phyloP scores from a whole-genome alignment of 2,797 vertebrate species.

The Podarcis siculus region DNA sequence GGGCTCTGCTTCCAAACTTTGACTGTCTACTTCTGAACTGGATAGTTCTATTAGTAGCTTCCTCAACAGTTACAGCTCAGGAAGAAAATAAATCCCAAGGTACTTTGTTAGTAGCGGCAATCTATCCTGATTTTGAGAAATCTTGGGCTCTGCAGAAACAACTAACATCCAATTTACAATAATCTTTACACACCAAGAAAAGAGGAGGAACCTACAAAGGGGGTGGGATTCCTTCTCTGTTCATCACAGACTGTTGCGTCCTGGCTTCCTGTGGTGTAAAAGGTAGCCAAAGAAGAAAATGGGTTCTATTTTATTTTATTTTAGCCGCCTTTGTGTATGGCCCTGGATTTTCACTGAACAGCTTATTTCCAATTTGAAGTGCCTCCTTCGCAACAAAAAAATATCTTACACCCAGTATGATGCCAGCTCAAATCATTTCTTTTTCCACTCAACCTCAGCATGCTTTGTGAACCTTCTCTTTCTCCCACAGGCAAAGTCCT shows the following conservation, averaged over 20 bases:
- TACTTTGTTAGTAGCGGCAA: background rate
- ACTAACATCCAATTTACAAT: background rate
- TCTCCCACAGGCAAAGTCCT: background rate
- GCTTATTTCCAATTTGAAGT: slow-evolving; percentile 9
- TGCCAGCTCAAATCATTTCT: background rate
- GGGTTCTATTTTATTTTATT: background rate
- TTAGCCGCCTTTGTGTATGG: background rate
- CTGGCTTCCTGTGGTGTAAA: background rate
- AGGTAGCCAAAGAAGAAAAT: background rate
- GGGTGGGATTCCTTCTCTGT: background rate
- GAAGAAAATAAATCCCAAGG: slow-evolving; percentile 35
- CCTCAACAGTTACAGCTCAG: background rate
- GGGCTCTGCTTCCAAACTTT: background rate
- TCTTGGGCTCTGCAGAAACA: background rate
- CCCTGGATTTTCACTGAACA: background rate
- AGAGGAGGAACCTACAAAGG: background rate
- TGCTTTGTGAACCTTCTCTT: slow-evolving; percentile 18
- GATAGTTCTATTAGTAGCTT: background rate
- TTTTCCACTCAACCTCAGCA: background rate
- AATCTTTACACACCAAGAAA: background rate
- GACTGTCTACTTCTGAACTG: background rate
- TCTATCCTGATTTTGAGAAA: slow-evolving; percentile 7
- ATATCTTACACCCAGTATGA: background rate
- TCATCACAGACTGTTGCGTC: background rate
- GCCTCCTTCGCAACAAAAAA: slow-evolving; percentile 5